Conservation (phyloP, 2,113 vertebrate species). For the Phaethon lepturus region DNA sequence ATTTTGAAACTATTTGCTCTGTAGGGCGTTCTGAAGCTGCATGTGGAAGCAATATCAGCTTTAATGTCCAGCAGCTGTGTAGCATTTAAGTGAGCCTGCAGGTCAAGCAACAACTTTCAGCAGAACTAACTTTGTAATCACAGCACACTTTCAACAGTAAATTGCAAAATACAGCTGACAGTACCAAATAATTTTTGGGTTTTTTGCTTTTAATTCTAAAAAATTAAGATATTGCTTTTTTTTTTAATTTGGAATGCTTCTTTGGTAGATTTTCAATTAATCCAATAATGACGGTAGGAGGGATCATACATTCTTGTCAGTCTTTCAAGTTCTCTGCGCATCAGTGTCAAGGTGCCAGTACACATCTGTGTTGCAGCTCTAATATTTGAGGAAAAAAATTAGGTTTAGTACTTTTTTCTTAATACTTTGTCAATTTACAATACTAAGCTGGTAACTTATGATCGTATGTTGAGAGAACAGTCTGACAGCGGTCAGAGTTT, state of each 20-base stretch:
- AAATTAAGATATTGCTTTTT: neutral
- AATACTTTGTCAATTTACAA: neutral
- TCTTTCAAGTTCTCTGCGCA: neutral
- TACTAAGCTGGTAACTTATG: neutral
- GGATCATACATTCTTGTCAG: neutral
- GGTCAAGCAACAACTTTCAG: conserved; percentile 55
- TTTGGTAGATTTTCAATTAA: neutral
- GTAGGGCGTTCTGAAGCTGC: conserved; percentile 48
- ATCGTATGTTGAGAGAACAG: neutral
- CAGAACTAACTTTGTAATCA: conserved; percentile 58
- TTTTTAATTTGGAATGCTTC: conserved; percentile 1
- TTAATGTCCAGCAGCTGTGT: conserved; percentile 68
- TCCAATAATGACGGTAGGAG: neutral
- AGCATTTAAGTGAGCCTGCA: conserved; percentile 37
- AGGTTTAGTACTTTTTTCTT: neutral
- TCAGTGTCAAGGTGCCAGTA: neutral
- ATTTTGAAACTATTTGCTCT: conserved; percentile 38
- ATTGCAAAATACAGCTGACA: conserved; percentile 28
- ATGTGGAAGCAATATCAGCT: conserved; percentile 66
- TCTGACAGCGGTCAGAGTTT: neutral
- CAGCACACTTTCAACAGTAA: conserved; percentile 24
- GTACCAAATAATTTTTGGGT: neutral
- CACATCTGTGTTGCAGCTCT: neutral
- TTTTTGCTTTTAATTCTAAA: neutral
- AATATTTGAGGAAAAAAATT: neutral